Evolutionary conservation across 2,113 vertebrate species (phyloP).

Genomic region (Passer montanus): DNA sequence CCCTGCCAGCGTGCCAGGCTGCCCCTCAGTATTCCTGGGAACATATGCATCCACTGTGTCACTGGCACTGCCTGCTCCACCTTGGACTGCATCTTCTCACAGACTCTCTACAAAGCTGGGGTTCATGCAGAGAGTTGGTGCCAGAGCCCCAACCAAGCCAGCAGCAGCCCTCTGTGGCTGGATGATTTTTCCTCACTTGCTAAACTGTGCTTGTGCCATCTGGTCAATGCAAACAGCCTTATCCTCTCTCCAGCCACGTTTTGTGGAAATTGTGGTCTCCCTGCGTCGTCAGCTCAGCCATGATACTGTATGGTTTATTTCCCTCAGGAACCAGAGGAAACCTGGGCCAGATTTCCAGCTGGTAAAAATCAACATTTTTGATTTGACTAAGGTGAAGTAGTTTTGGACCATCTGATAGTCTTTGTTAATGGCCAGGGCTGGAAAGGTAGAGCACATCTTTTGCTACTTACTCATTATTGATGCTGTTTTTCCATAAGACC

Average conservation of each 20-base stretch:
- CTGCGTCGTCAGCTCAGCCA: background rate
- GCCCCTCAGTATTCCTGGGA: conserved; percentile 31
- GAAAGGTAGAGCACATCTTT: background rate
- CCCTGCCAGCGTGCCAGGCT: background rate
- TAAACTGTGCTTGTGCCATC: background rate
- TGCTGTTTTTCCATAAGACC: background rate
- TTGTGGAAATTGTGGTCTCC: background rate
- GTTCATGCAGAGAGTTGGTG: background rate
- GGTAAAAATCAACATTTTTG: background rate
- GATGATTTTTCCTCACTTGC: background rate
- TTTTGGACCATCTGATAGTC: background rate
- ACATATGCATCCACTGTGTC: conserved; percentile 42
- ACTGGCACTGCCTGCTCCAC: conserved; percentile 28
- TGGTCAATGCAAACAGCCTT: background rate
- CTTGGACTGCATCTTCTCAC: background rate
- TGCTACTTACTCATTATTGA: background rate
- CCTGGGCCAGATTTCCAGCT: background rate
- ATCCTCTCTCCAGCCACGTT: background rate
- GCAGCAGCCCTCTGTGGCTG: background rate
- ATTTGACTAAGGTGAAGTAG: background rate
- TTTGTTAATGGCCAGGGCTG: background rate
- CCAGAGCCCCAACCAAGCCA: background rate
- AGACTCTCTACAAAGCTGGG: background rate
- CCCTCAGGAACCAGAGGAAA: background rate
- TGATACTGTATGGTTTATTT: background rate